Evolutionary conservation across 2,113 vertebrate genomes (phyloP), one percentile per base, ranked within the genome.

Genomic region (Ctenomys sociabilis): DNA sequence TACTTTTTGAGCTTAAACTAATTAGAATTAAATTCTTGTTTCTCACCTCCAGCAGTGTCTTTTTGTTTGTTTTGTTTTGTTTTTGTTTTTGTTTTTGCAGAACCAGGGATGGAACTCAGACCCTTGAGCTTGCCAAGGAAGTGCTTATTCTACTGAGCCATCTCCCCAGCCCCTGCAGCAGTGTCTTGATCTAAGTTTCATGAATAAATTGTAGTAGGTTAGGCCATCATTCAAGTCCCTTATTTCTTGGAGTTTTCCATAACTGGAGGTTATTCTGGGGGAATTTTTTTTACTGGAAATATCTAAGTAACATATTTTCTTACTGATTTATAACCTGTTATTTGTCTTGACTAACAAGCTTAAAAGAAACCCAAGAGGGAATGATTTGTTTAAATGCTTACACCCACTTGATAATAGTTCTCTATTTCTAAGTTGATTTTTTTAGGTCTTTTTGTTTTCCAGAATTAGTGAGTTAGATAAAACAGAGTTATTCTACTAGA

Each of bases 111-210:
- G n/a, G n/a, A n/a, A n/a, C n/a, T n/a, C n/a, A n/a, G n/a, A n/a
- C n/a, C n/a, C n/a, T n/a, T n/a, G n/a, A n/a, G n/a, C n/a, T n/a
- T n/a, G n/a, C n/a, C n/a, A n/a, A n/a, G n/a, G n/a, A n/a, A n/a
- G n/a, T n/a, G n/a, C n/a, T n/a, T n/a, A n/a, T n/a, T n/a, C n/a
- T n/a, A n/a, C n/a, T n/a, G n/a, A n/a, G n/a, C n/a, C n/a, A n/a
- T n/a, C n/a, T n/a, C n/a, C n/a, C n/a, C n/a, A n/a, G n/a, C n/a
- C n/a, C n/a, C n/a, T n/a, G n/a, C n/a, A n/a, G n/a, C n/a, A n/a
- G n/a, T n/a, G n/a, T n/a, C 64, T 75, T 84, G 73, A 90, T 78
- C 43, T 28, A 95, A 52, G 6, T 78, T 89, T 83, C 88, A 77
- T 84, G 54, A 66, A 54, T 77, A 83, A 66, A 59, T 43, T 54